Evolutionary conservation across 2,797 vertebrate species (phyloP), one percentile per base, ranked within the genome.

Genomic region (Remorina albescens): DNA sequence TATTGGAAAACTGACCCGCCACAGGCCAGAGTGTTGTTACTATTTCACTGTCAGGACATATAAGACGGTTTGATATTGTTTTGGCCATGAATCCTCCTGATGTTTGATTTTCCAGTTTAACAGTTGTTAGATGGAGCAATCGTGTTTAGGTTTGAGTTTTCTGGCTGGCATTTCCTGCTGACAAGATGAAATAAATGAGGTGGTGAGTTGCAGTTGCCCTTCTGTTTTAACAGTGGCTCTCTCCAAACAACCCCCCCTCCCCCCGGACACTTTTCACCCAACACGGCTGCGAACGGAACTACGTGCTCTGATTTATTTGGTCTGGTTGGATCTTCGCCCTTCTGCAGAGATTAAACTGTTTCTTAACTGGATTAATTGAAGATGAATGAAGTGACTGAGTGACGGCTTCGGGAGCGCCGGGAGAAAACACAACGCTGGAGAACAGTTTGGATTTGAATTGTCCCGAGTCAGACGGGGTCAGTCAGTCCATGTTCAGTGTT

Each of bases 141-240:
- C 15, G 50, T 72, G 70, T 87, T 76, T 53, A 39, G 32, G 63
- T 50, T 34, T 2, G 34, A 58, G 23, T 67, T 78, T 83, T 57
- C 3, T 21, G 55, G 60, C 77, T 63, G 74, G 69, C 23, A 82
- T 82, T 80, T 75, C 61, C 46, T n/a, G 50, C 69, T 54, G 71
- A 84, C 78, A 78, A 28, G 0, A 77, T 59, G 28, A 32, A 76
- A 89, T 71, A 56, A 81, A 88, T 77, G 73, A 86, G 73, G 83
- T 82, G 91, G 26, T 69, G 83, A 84, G 61, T 82, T 68, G 67
- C 26, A 56, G 67, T 70, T n/a, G 54, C 80, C 63, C 73, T 32
- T 56, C 61, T 64, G 70, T 77, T 80, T 80, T 64, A 73, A 64
- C 67, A 34, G 51, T 7, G 53, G 36, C 70, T 76, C 62, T 56